Evolutionary conservation across 1,140 invertebrate species (phyloP), one percentile per base, ranked within the genome.

Genomic region (Bombus picipes): DNA sequence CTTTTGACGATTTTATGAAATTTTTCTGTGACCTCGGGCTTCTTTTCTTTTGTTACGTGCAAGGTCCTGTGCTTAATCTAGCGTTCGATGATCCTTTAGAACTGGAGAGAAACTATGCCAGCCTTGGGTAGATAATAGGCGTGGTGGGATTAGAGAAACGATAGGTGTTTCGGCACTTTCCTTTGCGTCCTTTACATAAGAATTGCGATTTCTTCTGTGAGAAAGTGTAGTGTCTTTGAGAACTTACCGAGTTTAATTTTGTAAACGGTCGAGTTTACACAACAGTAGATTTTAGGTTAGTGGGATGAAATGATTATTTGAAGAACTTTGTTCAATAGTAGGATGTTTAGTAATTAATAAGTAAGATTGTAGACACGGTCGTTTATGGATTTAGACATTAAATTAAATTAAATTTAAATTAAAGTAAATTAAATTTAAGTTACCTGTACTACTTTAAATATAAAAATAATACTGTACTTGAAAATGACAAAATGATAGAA

Each of bases 1-100:
- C 76, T 89, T 89, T 90, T 87, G 82, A 82, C 43, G 34, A 68
- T 57, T 77, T 62, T 39, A 32, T 39, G 76, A 80, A 59, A 72
- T 80, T 92, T 90, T 89, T 87, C 85, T 86, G 85, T 65, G 79
- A 79, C 81, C 79, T 85, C 78, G 47, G 43, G 10, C 65, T 41
- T 62, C 75, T 53, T 74, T 41, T 62, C 75, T 53, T 74, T 77
- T 13, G 1, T 6, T 22, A 53, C 34, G 1, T 41, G 32, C 87
- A 77, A 79, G 53, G 39, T 39, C 71, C 18, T 9, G 66, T 32
- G 83, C 0, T 43, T 47, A 41, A 43, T 77, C 32, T 57, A 28
- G 34, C 43, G 37, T 34, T 57, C 72, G 32, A 57, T 47, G 59
- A 1, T 43, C 37, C 12, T 28, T 4, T 1, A 22, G 12, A 15